Base-by-base conservation (phyloP, 2,797 vertebrate genomes). In the Parambassis ranga region DNA sequence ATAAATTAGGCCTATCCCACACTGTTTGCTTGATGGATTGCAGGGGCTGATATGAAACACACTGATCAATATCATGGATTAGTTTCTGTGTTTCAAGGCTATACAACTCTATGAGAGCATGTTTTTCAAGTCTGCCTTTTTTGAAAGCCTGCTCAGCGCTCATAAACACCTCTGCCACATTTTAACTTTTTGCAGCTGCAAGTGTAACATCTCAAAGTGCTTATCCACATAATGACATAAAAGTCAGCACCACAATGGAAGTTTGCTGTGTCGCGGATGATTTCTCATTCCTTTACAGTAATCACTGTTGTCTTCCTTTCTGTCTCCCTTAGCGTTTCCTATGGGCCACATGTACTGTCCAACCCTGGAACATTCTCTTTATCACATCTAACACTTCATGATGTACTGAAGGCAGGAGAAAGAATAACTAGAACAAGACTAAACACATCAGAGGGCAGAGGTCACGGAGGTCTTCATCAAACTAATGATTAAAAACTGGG, bases 61-160 rank as follows among this genome's bases (percentile, higher is more conserved):
- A 82, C 88, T 90, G 88, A 91, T 92, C 90, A 89, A 90, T 92
- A 91, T 69, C 87, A 91, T 92, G 87, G 89, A 90, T 91, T 89
- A 63, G 75, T 87, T 85, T 74, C 48, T 85, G 80, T 86, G 88
- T 90, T 91, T 75, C 83, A 86, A 84, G 87, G 86, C 83, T 79
- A 84, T 82, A 72, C 31, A 26, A 55, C 70, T 84, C 70, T 55
- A 50, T 39, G 73, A 70, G 65, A 66, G 61, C 52, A 30, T 13
- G 47, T 76, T 84, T 41, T 58, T 70, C 30, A 16, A 44, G 60
- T 52, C 66, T 64, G 66, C 56, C 69, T 71, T 53, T 49, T 71
- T 53, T 49, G 55, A 55, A 15, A 51, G 53, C 43, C 42, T 42
- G 22, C 50, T 59, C 26, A 32, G 23, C 9, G 26, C 52, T 71